Evolutionary conservation across 1,140 invertebrate genomes (phyloP).

Genomic region (Caerostris darwini): DNA sequence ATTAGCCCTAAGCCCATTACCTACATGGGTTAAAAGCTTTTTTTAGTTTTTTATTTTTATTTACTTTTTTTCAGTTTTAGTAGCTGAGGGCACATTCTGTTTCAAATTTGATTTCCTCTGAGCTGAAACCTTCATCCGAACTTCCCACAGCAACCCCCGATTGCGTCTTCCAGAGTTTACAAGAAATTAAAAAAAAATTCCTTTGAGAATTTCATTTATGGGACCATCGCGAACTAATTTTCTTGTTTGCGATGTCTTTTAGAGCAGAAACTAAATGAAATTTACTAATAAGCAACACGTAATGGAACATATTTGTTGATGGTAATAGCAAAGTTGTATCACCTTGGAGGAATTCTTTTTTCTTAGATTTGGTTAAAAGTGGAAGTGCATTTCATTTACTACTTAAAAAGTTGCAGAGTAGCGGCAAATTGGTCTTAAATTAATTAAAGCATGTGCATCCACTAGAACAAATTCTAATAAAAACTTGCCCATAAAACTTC

Average conservation of each 20-base stretch:
- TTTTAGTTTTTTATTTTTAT: slow-evolving; percentile 21
- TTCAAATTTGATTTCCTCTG: slow-evolving; percentile 55
- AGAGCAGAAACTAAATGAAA: slow-evolving; percentile 13
- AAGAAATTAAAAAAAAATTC: slow-evolving; percentile 30
- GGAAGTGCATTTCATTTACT: not conserved
- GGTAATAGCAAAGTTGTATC: slow-evolving; percentile 32
- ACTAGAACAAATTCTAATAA: not conserved
- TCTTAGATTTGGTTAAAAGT: not conserved
- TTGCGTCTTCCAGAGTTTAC: not conserved
- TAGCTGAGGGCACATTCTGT: slow-evolving; percentile 48
- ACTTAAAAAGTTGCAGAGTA: not conserved
- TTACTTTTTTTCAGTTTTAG: slow-evolving; percentile 39
- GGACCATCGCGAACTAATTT: slow-evolving; percentile 31
- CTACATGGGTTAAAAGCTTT: slow-evolving; percentile 62
- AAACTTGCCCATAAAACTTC: not conserved
- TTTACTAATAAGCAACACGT: slow-evolving; percentile 40
- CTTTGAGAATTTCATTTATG: slow-evolving; percentile 27
- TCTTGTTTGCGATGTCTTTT: slow-evolving; percentile 6
- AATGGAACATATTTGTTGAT: slow-evolving; percentile 26
- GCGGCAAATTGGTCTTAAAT: not conserved
- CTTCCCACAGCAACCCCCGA: not conserved
- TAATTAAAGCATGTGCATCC: not conserved
- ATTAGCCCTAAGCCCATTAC: slow-evolving; percentile 64
- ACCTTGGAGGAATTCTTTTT: not conserved
- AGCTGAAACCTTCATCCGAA: slow-evolving; percentile 36